Base-by-base conservation (phyloP, 2,888 invertebrate species). In the Neocrepidodera transversa region DNA sequence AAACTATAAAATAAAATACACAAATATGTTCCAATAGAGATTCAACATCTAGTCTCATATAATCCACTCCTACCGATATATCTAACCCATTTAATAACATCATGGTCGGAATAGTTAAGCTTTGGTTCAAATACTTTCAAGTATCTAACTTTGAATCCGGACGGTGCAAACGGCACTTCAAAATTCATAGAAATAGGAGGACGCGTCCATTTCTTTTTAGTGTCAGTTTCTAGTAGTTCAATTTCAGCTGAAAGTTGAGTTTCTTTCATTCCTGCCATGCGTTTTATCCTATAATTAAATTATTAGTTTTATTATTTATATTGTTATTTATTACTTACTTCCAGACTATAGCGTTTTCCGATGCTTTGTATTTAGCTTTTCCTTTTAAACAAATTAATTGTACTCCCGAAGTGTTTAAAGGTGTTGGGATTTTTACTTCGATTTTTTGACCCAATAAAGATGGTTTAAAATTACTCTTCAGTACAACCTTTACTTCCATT, bases 101-200 rank as follows among this genome's bases (percentile, higher is more conserved):
- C 99, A 75, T 99, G 98, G 82, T 99, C 99, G 1, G 97, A 98
- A 82, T 99, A 99, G 84, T 99, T 99, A 72, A 99, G 85, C 80
- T 99, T 99, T 0, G 98, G 94, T 81, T 99, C 99, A 75, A 99
- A 99, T 64, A 99, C 99, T 81, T 99, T 99, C 75, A 99, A 83
- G 80, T 99, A 99, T 35, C 99, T 92, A 59, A 99, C 99, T 86
- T 99, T 99, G 80, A 99, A 97, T 1, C 99, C 99, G 50, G 98
- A 99, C 3, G 99, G 99, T 7, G 99, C 99, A 80, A 99, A 99
- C 2, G 99, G 99, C 68, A 99, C 99, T 84, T 99, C 99, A 79
- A 99, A 99, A 81, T 97, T 98, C 98, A 99, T 99, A 1, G 99
- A 99, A 76, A 99, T 99, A 43, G 99, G 99, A 17, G 99, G 99